phyloP scores from a whole-genome alignment of 2,888 invertebrate genomes.

The Euproctis similis region DNA sequence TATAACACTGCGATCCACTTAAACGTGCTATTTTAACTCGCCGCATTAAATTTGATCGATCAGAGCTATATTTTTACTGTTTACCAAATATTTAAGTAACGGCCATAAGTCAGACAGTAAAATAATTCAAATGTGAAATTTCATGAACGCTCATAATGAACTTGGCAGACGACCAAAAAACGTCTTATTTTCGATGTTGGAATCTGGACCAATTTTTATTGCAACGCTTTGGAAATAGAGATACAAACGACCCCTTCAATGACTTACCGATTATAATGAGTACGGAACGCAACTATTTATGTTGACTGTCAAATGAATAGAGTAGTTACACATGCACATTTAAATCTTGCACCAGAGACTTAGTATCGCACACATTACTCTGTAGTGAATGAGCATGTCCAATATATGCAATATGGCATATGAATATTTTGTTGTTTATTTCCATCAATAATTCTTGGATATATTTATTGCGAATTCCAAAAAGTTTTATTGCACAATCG shows the following conservation, averaged over 20 bases:
- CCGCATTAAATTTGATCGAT: conserved; percentile 73
- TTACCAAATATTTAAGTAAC: conserved; percentile 77
- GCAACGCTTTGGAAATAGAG: conserved; percentile 68
- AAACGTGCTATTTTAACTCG: conserved; percentile 58
- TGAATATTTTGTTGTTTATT: conserved; percentile 40
- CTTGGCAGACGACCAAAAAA: conserved; percentile 74
- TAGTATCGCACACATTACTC: conserved; percentile 26
- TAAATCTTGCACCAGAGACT: conserved; percentile 24
- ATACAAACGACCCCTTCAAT: conserved; percentile 54
- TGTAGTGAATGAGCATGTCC: conserved; percentile 35
- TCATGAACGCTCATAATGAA: conserved; percentile 77
- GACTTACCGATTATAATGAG: conserved; percentile 46
- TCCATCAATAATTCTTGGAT: conserved; percentile 37
- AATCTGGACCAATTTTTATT: conserved; percentile 76
- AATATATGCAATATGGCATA: conserved; percentile 29
- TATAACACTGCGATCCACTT: conserved; percentile 60
- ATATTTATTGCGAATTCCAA: conserved; percentile 56
- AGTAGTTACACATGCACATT: conserved; percentile 22
- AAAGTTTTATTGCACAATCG: conserved; percentile 47
- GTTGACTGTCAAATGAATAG: conserved; percentile 20
- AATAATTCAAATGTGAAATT: conserved; percentile 77
- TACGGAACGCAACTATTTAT: conserved; percentile 11
- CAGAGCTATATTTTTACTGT: conserved; percentile 74
- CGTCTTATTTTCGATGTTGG: conserved; percentile 76
- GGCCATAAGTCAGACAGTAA: conserved; percentile 75